phyloP scores from a whole-genome alignment of 1,140 invertebrate species.

The Zaprionus tsacasi region DNA sequence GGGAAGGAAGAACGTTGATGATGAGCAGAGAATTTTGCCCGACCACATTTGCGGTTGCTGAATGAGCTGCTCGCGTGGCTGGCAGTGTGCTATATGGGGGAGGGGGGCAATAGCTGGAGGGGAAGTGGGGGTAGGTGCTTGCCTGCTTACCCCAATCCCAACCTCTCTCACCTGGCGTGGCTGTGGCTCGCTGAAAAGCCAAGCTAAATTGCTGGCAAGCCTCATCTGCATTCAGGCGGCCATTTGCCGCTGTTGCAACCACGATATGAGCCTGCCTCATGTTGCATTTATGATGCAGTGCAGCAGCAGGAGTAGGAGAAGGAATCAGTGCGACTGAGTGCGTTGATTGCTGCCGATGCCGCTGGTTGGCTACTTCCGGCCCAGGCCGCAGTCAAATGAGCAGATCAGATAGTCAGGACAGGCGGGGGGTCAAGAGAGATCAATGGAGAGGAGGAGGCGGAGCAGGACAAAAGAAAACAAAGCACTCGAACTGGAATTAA shows the following conservation, averaged over 20 bases:
- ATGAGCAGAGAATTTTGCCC: background rate
- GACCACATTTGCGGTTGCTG: conserved; percentile 16
- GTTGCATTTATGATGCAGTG: conserved; percentile 68
- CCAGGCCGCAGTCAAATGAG: conserved; percentile 38
- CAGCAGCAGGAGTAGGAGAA: background rate
- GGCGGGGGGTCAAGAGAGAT: background rate
- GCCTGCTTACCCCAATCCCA: background rate
- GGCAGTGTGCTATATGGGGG: background rate
- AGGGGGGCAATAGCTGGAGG: background rate
- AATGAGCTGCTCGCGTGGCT: background rate
- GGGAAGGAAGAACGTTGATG: background rate
- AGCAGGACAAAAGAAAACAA: conserved; percentile 34
- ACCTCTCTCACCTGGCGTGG: background rate
- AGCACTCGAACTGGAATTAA: conserved; percentile 47
- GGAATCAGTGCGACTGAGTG: conserved; percentile 38
- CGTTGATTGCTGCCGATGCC: conserved; percentile 73
- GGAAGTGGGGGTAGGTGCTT: background rate
- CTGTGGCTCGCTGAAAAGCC: conserved; percentile 50
- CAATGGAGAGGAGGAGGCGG: background rate
- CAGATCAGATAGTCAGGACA: conserved; percentile 8
- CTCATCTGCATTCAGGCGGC: conserved; percentile 45
- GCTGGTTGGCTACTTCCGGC: conserved; percentile 65
- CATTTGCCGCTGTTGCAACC: background rate
- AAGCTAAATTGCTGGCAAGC: conserved; percentile 74
- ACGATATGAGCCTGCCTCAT: conserved; percentile 32